A percentile compares a stretch with the other conserved stretches of the same genome.
Evolutionary conservation across 2,113 vertebrate genomes (phyloP).

Genomic region (Tyrannus savana): DNA sequence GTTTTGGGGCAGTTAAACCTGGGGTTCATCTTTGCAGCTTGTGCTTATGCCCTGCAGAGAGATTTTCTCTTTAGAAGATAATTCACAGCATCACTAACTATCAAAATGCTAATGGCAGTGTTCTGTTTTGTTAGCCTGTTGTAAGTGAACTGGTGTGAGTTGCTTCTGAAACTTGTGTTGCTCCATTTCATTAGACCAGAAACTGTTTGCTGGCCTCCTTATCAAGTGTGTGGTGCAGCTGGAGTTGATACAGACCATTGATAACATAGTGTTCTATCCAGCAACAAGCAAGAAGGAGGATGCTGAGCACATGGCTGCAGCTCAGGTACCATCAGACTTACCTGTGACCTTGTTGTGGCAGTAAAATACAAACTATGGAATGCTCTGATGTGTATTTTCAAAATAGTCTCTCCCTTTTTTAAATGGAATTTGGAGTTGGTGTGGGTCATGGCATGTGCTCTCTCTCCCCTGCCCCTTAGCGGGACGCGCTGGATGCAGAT

Average conservation of each 20-base stretch:
- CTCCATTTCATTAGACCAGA: constrained; percentile 83
- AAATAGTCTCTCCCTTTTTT: not conserved
- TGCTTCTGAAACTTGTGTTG: not conserved
- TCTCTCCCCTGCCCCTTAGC: constrained; percentile 64
- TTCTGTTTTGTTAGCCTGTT: not conserved
- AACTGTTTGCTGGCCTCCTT: constrained; percentile 93
- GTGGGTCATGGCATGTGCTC: not conserved
- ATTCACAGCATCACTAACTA: not conserved
- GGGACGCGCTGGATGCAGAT: constrained; percentile 84
- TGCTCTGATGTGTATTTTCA: not conserved
- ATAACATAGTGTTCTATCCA: constrained; percentile 97
- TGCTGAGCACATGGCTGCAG: constrained; percentile 95
- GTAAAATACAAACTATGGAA: not conserved
- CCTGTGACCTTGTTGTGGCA: not conserved
- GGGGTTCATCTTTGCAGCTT: not conserved
- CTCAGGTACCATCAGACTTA: constrained; percentile 80
- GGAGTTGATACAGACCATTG: constrained; percentile 95
- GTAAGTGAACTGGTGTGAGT: not conserved
- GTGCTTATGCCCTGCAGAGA: not conserved
- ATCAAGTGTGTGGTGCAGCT: constrained; percentile 98
- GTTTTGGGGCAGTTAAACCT: not conserved
- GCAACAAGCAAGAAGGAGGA: constrained; percentile 98
- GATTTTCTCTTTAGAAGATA: not conserved
- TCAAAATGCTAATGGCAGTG: not conserved
- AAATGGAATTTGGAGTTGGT: not conserved